Evolutionary conservation across 1,140 invertebrate genomes (phyloP).

Genomic region (Tetramorium alpestre): DNA sequence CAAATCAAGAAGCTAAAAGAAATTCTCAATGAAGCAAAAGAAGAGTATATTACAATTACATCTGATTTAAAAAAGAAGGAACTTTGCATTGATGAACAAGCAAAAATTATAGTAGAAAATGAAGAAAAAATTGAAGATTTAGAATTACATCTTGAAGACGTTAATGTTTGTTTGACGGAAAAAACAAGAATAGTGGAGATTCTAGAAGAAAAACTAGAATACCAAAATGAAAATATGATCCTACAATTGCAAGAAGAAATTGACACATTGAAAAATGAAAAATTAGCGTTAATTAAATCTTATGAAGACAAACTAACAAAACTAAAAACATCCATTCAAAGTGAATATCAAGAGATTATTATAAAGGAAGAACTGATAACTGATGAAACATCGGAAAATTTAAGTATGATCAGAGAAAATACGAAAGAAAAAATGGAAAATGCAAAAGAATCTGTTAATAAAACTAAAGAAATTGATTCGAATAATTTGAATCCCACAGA

Average conservation of each 20-base stretch:
- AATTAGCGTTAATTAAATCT: background rate
- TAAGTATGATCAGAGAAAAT: slow-evolving; percentile 5
- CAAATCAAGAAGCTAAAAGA: slow-evolving; percentile 79
- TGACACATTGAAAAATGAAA: slow-evolving; percentile 54
- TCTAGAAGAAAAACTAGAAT: slow-evolving; percentile 78
- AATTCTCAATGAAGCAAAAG: slow-evolving; percentile 82
- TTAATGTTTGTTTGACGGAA: slow-evolving; percentile 74
- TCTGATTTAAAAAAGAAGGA: slow-evolving; percentile 71
- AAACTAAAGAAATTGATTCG: slow-evolving; percentile 28
- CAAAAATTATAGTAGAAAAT: slow-evolving; percentile 70
- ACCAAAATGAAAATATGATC: slow-evolving; percentile 65
- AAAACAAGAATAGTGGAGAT: slow-evolving; percentile 73
- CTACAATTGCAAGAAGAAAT: slow-evolving; percentile 61
- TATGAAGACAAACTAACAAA: background rate
- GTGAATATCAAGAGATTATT: background rate
- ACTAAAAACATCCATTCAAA: background rate
- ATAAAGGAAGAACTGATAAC: slow-evolving; percentile 14
- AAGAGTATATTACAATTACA: slow-evolving; percentile 78
- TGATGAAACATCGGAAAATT: background rate
- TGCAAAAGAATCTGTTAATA: background rate
- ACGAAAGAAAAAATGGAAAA: slow-evolving; percentile 32
- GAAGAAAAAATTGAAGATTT: slow-evolving; percentile 77
- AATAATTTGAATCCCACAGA: background rate
- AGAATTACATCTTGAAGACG: slow-evolving; percentile 74
- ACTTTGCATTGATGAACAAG: slow-evolving; percentile 65